Base-by-base conservation (phyloP, 2,113 vertebrate species). In the Poeciliopsis prolifica region DNA sequence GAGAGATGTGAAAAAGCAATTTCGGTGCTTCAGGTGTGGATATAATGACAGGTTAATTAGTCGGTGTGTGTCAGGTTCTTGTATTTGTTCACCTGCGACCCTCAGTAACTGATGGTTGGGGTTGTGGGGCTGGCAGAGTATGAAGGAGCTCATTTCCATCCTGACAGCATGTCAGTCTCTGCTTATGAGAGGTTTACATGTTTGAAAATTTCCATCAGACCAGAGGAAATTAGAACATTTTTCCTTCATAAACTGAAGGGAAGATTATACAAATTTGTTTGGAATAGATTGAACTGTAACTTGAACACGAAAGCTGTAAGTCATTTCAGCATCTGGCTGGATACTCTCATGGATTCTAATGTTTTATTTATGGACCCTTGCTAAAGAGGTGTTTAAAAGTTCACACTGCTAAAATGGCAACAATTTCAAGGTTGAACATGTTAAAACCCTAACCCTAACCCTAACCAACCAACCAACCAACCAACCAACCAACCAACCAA, bases 11-110 rank as follows among this genome's bases (percentile, higher is more conserved):
- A 61, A 42, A 64, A 84, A 77, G 70, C 67, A 63, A 67, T 84
- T 74, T 31, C 40, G 48, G 28, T 65, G 15, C 75, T 79, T 64
- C 77, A 86, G 79, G 62, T 84, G 79, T 48, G 61, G 51, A 7
- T 51, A 40, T 72, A 72, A 80, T 86, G 83, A 72, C 73, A 79
- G 83, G 77, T 86, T 84, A 82, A 86, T 89, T 84, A 78, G 80
- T 61, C 26, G 37, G 66, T 70, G 24, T 78, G 65, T 42, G 63
- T 68, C 65, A 70, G 65, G 37, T 33, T 61, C 11, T 3, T 58
- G 44, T 48, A 31, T 51, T 29, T 40, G 37, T 48, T 61, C 35
- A 61, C 70, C 28, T 63, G 62, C 2, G 3, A 65, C 76, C 63
- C 42, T 10, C 14, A 17, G 42, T 68, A 73, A 60, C 31, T 65